phyloP scores from a whole-genome alignment of 2,888 invertebrate species.

The Eledona agricola region DNA sequence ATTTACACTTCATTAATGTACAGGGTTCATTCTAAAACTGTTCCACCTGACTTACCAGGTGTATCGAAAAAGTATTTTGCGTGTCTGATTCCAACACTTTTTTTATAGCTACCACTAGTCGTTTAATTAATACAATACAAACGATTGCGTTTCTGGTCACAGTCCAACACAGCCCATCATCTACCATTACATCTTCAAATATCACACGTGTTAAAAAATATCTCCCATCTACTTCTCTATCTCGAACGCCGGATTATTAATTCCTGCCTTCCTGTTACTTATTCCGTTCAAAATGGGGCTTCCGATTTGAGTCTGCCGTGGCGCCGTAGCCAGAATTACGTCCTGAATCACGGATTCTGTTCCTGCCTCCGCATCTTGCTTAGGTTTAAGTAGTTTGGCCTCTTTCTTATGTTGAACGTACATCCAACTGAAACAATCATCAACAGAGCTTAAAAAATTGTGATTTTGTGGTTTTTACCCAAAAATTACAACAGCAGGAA shows the following conservation, averaged over 20 bases:
- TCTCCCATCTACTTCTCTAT: constrained; percentile 28
- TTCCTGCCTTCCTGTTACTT: constrained; percentile 41
- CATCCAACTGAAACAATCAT: constrained; percentile 76
- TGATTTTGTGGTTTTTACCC: constrained; percentile 66
- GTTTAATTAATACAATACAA: background rate
- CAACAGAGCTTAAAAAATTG: too few species aligned
- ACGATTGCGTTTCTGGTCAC: background rate
- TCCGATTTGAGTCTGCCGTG: constrained; percentile 49
- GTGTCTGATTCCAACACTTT: background rate
- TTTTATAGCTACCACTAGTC: background rate
- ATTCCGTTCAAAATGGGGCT: constrained; percentile 49
- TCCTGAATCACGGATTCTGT: constrained; percentile 64
- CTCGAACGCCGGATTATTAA: constrained; percentile 59
- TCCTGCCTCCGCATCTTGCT: constrained; percentile 49
- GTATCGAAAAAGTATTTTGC: too few species aligned
- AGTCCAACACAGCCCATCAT: constrained; percentile 5
- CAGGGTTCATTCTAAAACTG: too few species aligned
- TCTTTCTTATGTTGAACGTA: constrained; percentile 74
- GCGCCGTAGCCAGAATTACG: constrained; percentile 46
- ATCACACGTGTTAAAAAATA: background rate
- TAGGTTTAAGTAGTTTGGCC: constrained; percentile 44
- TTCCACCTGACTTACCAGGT: too few species aligned
- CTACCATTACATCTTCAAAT: background rate
- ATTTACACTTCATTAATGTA: too few species aligned
- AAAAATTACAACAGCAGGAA: constrained; percentile 77